phyloP scores from a whole-genome alignment of 2,888 invertebrate species.

The Limulus polyphemus region DNA sequence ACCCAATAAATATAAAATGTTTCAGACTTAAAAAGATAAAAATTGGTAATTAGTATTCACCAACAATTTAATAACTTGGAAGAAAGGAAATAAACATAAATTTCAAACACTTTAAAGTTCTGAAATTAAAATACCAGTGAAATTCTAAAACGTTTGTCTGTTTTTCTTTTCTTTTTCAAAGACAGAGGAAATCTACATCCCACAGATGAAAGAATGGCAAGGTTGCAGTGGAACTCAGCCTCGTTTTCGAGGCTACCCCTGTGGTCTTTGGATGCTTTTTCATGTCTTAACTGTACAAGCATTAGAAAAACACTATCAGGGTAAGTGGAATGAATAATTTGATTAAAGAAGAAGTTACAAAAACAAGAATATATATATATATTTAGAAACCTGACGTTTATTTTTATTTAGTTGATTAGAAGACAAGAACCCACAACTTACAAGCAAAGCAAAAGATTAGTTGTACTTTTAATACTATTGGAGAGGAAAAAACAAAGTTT shows the following conservation, averaged over 20 bases:
- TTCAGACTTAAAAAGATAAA: no score
- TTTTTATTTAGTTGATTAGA: no score
- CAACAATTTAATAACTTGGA: no score
- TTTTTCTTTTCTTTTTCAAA: slow-evolving; percentile 5
- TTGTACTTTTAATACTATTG: no score
- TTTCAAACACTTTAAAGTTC: background rate
- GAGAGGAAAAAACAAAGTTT: no score
- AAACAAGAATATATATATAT: no score
- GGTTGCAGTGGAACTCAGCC: slow-evolving; percentile 68
- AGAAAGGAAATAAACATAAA: no score
- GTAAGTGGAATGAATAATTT: slow-evolving; percentile 19
- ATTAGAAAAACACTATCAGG: slow-evolving; percentile 33
- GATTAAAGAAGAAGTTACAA: background rate
- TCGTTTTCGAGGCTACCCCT: slow-evolving; percentile 72
- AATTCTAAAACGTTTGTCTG: background rate
- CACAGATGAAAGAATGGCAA: slow-evolving; percentile 45
- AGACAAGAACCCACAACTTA: no score
- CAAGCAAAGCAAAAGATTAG: no score
- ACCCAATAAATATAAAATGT: no score
- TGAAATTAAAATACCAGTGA: background rate
- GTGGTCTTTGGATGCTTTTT: slow-evolving; percentile 88
- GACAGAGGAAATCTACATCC: slow-evolving; percentile 10
- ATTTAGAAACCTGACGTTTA: no score
- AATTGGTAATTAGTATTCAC: no score
- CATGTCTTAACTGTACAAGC: slow-evolving; percentile 79